Base-by-base conservation (phyloP, 1,140 invertebrate genomes). In the Drosophila simulans region DNA sequence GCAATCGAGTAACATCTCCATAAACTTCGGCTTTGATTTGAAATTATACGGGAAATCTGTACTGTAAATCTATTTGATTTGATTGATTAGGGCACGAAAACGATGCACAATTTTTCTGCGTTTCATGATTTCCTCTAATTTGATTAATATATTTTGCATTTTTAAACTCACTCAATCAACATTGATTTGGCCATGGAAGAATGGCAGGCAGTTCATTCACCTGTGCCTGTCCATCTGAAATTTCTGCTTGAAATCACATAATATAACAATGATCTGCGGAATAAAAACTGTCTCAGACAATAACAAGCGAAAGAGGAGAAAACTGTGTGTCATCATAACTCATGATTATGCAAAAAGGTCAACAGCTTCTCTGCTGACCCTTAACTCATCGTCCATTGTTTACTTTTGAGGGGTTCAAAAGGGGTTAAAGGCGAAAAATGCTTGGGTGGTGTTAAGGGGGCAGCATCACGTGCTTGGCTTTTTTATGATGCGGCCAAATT, bases 331-430 rank as follows among this genome's bases (percentile, higher is more conserved):
- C 70, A 74, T 82, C 84, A 89, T 86, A 86, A 86, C 77, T 86
- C 79, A 89, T 89, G 84, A 86, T 89, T 89, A 86, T 89, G 83
- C 79, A 83, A 88, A 86, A 86, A 77, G 83, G 83, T 86, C 83
- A 86, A 88, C 78, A 88, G 73, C 81, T 84, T 80, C 63, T 76
- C 40, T 17, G 53, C 48, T 54, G 48, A 53, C 62, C 72, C 53
- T 63, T 58, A 17, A 51, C 46, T 68, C 62, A 53, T 31, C 34
- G 39, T 12, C 34, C 15, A 54, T 55, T 70, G 64, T 70, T 70
- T 70, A 49, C n/a, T 31, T 31, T 31, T 31, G 17, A 7, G 8
- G 5, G 51, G 15, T 46, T 3, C 2, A 1, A 17, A 34, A 20
- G 27, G 3, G 53, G 20, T 27, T 2, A 40, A 31, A n/a, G 5